A percentile compares a stretch with the other conserved stretches of the same genome.
phyloP scores from a whole-genome alignment of 1,140 invertebrate genomes.

The Cherax quadricarinatus region DNA sequence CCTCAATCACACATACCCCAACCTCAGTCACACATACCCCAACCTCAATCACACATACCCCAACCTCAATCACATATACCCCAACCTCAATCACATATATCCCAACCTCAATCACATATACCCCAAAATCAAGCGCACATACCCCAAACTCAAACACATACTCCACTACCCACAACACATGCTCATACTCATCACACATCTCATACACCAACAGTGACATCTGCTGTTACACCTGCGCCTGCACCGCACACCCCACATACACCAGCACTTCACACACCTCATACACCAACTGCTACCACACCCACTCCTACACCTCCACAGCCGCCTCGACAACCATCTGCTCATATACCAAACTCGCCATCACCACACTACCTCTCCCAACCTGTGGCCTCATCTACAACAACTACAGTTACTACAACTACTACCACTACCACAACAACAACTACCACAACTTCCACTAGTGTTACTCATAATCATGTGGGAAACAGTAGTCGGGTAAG shows the following conservation, averaged over 20 bases:
- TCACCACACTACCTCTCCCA: slow-evolving; percentile 58
- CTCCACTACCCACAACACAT: slow-evolving; percentile 19
- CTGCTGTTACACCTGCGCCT: background rate
- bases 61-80: too few relatives aligned
- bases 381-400: slow-evolving; percentile 64
- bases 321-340: slow-evolving; percentile 32
- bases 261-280: slow-evolving; percentile 31
- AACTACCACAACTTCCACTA: slow-evolving; percentile 57
- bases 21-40: slow-evolving; percentile 25
- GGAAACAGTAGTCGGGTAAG: slow-evolving; percentile 57
- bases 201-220: slow-evolving; percentile 24
- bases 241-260: slow-evolving; percentile 22
- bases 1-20: slow-evolving; percentile 32
- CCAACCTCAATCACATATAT: too few relatives aligned
- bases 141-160: slow-evolving; percentile 20
- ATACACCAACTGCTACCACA: slow-evolving; percentile 32
- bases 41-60: too few relatives aligned
- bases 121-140: too few relatives aligned
- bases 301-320: slow-evolving; percentile 55
- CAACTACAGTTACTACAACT: slow-evolving; percentile 51
- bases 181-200: slow-evolving; percentile 21
- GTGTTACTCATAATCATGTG: slow-evolving; percentile 61
- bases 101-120: too few relatives aligned
- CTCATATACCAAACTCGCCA: slow-evolving; percentile 58
- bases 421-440: slow-evolving; percentile 55